Base-by-base conservation (phyloP, 1,140 invertebrate species). In the Anadara kagoshimensis region DNA sequence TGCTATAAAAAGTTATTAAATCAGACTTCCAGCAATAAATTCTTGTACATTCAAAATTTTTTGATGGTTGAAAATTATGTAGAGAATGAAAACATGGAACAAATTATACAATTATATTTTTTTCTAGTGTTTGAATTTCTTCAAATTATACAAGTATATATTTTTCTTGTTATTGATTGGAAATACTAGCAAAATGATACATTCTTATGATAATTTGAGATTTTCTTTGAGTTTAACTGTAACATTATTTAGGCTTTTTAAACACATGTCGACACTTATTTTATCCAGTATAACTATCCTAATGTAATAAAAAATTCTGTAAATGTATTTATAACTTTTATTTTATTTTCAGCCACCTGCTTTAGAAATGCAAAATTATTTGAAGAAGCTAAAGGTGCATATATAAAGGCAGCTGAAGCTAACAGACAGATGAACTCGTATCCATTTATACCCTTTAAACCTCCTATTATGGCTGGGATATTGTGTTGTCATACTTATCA, bases 351-450 rank as follows among this genome's bases (percentile, higher is more conserved):
- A 96, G 97, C 96, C 7, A 96, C 95, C 47, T 96, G 95, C 84
- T 99, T 95, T 88, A 93, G 94, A 85, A 93, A 95, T 88, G 95
- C 93, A 5, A 95, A 95, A 85, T 93, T 95, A 20, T 93, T 93
- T 81, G 91, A 94, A 73, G 93, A 95, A 82, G 94, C 95, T 68
- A 96, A 94, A 85, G 94, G 97, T 20, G 94, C 94, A 82, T 91
- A 96, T 41, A 79, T 97, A 65, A 98, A 97, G 90, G 94, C 96
- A 47, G 93, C 95, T 0, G 94, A 97, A 75, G 94, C 94, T 85
- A 94, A 96, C 85, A 94, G 94, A 88, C 93, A 95, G 87, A 95
- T 94, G 86, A 92, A 93, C 90, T 93, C 95, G 90, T 94, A 94
- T 94, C 93, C 92, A 94, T 94, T 76, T 20, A 22, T 63, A 61